phyloP scores from a whole-genome alignment of 2,797 vertebrate species.

The Picus viridis region DNA sequence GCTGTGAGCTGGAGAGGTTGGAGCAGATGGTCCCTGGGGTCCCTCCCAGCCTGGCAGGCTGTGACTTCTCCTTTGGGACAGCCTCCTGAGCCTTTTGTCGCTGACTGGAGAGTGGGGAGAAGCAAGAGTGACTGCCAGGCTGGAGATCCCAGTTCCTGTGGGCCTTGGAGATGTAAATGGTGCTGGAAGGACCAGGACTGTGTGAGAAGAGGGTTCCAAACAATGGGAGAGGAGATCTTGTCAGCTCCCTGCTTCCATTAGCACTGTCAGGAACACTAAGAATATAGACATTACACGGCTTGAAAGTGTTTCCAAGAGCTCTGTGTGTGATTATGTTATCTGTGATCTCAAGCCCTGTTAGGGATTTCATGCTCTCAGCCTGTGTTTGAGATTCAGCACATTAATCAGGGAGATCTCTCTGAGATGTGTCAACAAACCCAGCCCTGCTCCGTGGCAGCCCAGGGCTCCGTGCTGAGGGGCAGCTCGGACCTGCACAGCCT shows the following conservation, averaged over 20 bases:
- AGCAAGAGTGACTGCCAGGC: not conserved
- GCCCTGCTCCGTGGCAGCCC: not conserved
- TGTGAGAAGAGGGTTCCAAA: slow-evolving; percentile 36
- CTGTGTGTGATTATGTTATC: slow-evolving; percentile 74
- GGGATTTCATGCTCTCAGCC: slow-evolving; percentile 75
- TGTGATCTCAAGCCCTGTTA: slow-evolving; percentile 74
- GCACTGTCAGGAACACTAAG: slow-evolving; percentile 65
- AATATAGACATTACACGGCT: slow-evolving; percentile 72
- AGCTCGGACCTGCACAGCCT: slow-evolving; percentile 9
- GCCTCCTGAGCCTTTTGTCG: not conserved
- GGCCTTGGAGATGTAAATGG: not conserved
- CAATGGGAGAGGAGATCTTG: slow-evolving; percentile 61
- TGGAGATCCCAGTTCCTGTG: not conserved
- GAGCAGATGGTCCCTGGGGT: no score
- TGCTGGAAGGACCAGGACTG: slow-evolving; percentile 9
- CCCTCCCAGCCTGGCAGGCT: no score
- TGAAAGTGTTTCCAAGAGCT: slow-evolving; percentile 72
- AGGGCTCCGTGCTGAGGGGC: not conserved
- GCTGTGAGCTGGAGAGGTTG: no score
- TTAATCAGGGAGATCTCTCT: slow-evolving; percentile 70
- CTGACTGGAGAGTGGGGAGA: not conserved
- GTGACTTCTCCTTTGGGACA: not conserved
- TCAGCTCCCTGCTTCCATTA: slow-evolving; percentile 70
- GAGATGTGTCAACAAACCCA: slow-evolving; percentile 76
- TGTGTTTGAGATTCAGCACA: slow-evolving; percentile 73